Conservation (phyloP, 2,113 vertebrate species). For the Corythaeola cristata region DNA sequence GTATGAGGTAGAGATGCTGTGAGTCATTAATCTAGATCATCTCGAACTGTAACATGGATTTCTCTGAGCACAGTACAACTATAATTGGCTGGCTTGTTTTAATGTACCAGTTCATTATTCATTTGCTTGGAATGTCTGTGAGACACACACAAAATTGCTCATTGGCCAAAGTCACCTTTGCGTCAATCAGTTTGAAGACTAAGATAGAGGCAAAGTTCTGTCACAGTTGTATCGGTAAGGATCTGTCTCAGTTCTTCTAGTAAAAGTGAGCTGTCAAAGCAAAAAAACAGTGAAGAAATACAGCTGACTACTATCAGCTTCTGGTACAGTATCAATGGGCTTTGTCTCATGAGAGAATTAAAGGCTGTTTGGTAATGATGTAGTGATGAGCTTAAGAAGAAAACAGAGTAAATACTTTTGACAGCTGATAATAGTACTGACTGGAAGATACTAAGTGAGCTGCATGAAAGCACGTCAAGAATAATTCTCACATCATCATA, state of each 20-base stretch:
- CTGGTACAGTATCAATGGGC: neutral
- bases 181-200: neutral
- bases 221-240: neutral
- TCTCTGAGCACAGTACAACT: neutral
- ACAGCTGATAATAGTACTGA: conserved; percentile 13
- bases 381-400: neutral
- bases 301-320: neutral
- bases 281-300: neutral
- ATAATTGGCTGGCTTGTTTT: neutral
- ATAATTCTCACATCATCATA: neutral
- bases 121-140: neutral
- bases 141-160: neutral
- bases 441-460: neutral
- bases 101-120: neutral
- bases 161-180: neutral
- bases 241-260: neutral
- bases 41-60: neutral
- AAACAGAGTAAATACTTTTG: neutral
- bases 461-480: neutral
- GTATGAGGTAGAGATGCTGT: neutral
- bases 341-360: neutral
- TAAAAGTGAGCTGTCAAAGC: neutral
- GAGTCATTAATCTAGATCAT: neutral
- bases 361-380: neutral
- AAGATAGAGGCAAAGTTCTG: neutral